Evolutionary conservation across 92 coral and sea anemone genomes (phyloP).

Genomic region (Heliopora coerulea): DNA sequence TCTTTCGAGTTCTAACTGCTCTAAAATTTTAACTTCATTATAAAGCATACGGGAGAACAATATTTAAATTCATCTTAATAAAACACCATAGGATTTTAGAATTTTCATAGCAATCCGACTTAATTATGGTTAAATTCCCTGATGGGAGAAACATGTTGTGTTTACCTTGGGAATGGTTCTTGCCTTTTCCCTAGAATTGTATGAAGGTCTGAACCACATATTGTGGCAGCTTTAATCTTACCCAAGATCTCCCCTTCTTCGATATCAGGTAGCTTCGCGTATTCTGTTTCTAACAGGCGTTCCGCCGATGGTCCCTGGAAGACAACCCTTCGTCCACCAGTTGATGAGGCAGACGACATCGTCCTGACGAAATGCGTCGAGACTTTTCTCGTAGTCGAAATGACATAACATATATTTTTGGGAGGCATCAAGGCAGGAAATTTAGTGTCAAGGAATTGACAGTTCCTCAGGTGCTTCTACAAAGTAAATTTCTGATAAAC

Average conservation of each 20-base stretch:
- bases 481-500: too few relatives aligned
- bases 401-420: background rate
- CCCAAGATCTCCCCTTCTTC: conserved; percentile 87
- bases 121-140: too few relatives aligned
- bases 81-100: too few relatives aligned
- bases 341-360: conserved; percentile 34
- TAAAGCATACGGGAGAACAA: too few relatives aligned
- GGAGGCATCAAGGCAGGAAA: background rate
- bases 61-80: too few relatives aligned
- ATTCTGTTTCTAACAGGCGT: conserved; percentile 60
- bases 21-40: too few relatives aligned
- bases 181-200: conserved; percentile 75
- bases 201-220: conserved; percentile 96
- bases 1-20: too few relatives aligned
- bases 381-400: background rate
- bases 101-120: too few relatives aligned
- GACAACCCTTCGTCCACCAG: conserved; percentile 58
- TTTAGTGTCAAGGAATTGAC: too few relatives aligned
- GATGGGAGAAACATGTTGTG: background rate
- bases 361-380: background rate
- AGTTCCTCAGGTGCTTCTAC: too few relatives aligned
- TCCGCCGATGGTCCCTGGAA: conserved; percentile 63
- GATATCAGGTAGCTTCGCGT: conserved; percentile 58
- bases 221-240: conserved; percentile 64
- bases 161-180: conserved; percentile 81